Conservation (phyloP, 2,113 vertebrate species). For the Perognathus longimembris region DNA sequence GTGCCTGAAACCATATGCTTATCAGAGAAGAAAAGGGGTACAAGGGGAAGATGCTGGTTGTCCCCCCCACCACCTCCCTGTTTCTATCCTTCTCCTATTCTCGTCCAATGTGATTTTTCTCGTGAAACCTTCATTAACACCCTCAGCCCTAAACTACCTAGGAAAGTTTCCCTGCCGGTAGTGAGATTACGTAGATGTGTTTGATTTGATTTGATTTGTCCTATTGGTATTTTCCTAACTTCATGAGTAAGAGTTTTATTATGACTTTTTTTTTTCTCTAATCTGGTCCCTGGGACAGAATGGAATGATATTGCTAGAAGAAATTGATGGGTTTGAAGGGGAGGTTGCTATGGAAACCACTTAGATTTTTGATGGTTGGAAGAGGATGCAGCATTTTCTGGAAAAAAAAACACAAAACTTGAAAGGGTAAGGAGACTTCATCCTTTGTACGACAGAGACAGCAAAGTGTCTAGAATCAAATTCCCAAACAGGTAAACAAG, state of each 20-base stretch:
- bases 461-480: not conserved
- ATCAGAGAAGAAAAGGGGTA: slow-evolving; percentile 57
- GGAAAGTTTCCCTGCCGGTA: slow-evolving; percentile 29
- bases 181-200: not conserved
- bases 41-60: not conserved
- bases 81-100: not conserved
- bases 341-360: slow-evolving; percentile 71
- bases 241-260: slow-evolving; percentile 15
- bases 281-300: slow-evolving; percentile 25
- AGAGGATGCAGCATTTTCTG: slow-evolving; percentile 47
- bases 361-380: slow-evolving; percentile 52
- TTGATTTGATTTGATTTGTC: not conserved
- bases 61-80: not conserved
- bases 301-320: slow-evolving; percentile 31
- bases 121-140: slow-evolving; percentile 72
- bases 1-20: slow-evolving; percentile 45
- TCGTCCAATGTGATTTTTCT: not conserved
- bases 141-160: not conserved
- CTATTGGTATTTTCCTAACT: slow-evolving; percentile 47
- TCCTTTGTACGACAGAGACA: not conserved
- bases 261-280: slow-evolving; percentile 6
- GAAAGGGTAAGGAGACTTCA: slow-evolving; percentile 33
- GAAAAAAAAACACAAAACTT: slow-evolving; percentile 49
- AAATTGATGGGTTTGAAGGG: slow-evolving; percentile 60
- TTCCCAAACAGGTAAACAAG: not conserved